Evolutionary conservation across 2,888 invertebrate genomes (phyloP).

Genomic region (Sericinus montela): DNA sequence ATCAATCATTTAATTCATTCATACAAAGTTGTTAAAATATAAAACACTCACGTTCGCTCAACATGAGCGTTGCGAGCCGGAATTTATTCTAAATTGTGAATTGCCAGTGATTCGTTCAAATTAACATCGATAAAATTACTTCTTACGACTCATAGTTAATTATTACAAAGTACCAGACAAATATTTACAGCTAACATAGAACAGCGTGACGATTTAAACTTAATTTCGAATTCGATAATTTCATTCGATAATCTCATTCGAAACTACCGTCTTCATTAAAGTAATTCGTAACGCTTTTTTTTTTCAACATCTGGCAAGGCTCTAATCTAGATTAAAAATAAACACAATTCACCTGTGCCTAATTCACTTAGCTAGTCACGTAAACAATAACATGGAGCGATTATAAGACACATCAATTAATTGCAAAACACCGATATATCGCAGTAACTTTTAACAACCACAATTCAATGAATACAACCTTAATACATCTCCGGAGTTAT

Average conservation of each 20-base stretch:
- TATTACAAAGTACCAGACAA: neutral
- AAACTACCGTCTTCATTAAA: no score
- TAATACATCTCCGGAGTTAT: neutral
- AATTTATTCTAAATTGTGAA: neutral
- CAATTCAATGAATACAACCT: neutral
- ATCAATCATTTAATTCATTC: neutral
- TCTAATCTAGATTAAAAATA: neutral
- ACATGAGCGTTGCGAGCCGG: neutral
- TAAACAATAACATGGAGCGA: no score
- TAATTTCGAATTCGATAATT: no score
- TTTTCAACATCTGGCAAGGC: neutral
- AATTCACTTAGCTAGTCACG: no score
- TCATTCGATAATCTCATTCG: no score
- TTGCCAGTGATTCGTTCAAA: no score
- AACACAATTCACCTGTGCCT: no score
- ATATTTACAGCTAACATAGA: neutral
- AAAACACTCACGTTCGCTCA: neutral
- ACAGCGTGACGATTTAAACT: neutral
- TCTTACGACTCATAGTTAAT: neutral
- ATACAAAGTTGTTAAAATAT: neutral
- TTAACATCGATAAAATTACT: neutral
- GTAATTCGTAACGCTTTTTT: neutral
- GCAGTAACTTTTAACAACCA: neutral
- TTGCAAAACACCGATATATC: neutral
- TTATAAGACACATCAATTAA: no score